Conservation (phyloP, 2,797 vertebrate species). For the Oreochromis grahami region DNA sequence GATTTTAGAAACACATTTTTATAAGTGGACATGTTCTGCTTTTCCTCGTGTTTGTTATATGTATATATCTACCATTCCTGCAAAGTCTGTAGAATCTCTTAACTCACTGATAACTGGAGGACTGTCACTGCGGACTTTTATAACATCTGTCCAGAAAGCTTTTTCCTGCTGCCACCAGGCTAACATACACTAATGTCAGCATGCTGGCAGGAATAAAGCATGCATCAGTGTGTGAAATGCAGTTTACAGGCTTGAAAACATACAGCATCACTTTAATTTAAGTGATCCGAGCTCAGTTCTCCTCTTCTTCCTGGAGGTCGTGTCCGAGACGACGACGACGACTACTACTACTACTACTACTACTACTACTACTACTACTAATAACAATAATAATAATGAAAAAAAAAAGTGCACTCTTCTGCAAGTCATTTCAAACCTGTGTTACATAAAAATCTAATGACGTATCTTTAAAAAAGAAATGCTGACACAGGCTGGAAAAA, state of each 20-base stretch:
- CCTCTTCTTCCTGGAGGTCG: not conserved
- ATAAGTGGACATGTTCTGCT: not conserved
- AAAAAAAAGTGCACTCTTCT: not conserved
- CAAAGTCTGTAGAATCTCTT: not conserved
- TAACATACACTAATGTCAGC: not conserved
- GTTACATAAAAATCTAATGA: not conserved
- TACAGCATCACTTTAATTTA: not conserved
- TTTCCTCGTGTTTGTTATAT: not conserved
- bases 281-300: not conserved
- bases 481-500: not conserved
- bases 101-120: not conserved
- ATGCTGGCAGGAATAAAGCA: not conserved
- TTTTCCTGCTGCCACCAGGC: not conserved
- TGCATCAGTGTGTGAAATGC: not conserved
- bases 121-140: not conserved
- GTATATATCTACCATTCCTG: not conserved
- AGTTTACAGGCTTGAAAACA: not conserved
- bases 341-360: too few relatives aligned
- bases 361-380: not conserved
- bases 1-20: not conserved
- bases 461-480: not conserved
- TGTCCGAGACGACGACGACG: not conserved
- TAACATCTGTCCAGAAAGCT: not conserved
- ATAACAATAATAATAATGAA: fast-evolving
- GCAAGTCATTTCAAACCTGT: not conserved